phyloP scores from a whole-genome alignment of 2,113 vertebrate genomes.

The Larimichthys crocea region DNA sequence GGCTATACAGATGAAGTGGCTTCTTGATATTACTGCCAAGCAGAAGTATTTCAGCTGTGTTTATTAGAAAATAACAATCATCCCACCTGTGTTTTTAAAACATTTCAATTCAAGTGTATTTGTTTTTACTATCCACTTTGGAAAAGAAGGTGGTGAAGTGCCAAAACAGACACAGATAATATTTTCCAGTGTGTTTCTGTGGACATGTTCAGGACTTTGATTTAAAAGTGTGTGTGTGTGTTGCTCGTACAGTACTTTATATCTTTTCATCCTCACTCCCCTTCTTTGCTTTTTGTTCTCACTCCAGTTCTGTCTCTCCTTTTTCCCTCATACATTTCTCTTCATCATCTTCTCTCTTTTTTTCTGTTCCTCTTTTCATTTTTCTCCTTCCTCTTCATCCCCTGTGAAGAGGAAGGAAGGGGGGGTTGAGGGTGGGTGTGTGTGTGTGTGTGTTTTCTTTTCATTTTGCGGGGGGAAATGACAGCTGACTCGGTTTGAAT shows the following conservation, averaged over 20 bases:
- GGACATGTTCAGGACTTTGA: neutral
- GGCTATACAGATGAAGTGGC: neutral
- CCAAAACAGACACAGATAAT: neutral
- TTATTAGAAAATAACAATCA: neutral
- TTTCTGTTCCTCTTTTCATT: conserved; percentile 4
- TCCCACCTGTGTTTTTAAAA: neutral
- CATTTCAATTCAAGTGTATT: neutral
- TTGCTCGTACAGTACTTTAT: neutral
- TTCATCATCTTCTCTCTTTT: neutral
- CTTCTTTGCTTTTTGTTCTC: neutral
- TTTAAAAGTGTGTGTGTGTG: too few relatives aligned
- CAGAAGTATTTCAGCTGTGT: neutral
- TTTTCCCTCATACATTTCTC: neutral
- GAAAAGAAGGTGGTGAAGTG: neutral
- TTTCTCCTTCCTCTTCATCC: conserved; percentile 19
- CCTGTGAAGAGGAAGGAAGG: conserved; percentile 9
- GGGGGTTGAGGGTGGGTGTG: neutral
- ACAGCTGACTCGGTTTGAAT: conserved; percentile 59
- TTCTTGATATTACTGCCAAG: neutral
- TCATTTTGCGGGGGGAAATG: conserved; percentile 69
- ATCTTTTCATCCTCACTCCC: neutral
- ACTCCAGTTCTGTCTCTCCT: neutral
- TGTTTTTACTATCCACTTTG: neutral
- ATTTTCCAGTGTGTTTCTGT: neutral
- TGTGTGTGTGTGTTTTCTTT: conserved; percentile 61